Base-by-base conservation (phyloP, 2,888 invertebrate genomes). In the Ophion ventricosus region DNA sequence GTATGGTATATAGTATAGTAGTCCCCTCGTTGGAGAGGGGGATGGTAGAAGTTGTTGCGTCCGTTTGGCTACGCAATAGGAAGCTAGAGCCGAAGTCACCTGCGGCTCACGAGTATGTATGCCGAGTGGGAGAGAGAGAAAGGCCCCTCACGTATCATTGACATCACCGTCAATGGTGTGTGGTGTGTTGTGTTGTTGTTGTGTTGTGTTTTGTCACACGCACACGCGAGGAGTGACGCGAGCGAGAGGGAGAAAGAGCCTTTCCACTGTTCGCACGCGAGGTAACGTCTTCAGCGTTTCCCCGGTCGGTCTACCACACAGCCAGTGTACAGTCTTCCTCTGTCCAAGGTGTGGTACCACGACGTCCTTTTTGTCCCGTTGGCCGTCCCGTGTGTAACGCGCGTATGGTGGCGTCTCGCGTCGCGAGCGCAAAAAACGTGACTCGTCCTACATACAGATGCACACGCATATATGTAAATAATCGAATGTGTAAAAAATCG, bases 311-410 rank as follows among this genome's bases (percentile, higher is more conserved):
- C n/a, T n/a, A n/a, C n/a, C n/a, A n/a, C n/a, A n/a, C n/a, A n/a
- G n/a, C n/a, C n/a, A n/a, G n/a, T 56, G 64, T 78, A 56, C 81
- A 81, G 89, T 76, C 57, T 49, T 56, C 35, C 91, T 89, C 87
- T 89, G 89, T 89, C 88, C 88, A 90, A 92, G 92, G 92, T 91
- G 92, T 92, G 92, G 92, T 92, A 91, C 91, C 91, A 86, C 88
- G 72, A 79, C 75, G 64, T 80, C 72, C 70, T 73, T 64, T 77
- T 78, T 73, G 23, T 20, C 40, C 59, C 40, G n/a, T 54, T 23
- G 25, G 29, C 66, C n/a, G n/a, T 4, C 25, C 23, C 29, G 64
- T 8, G 40, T 64, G 49, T 43, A n/a, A 26, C 66, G n/a, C 26
- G 26, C 35, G 61, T 25, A 43, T 23, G 61, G 26, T 20, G 29